Evolutionary conservation across 2,888 invertebrate genomes (phyloP), one percentile per base, ranked within the genome.

Genomic region (Ethmia dodecea): DNA sequence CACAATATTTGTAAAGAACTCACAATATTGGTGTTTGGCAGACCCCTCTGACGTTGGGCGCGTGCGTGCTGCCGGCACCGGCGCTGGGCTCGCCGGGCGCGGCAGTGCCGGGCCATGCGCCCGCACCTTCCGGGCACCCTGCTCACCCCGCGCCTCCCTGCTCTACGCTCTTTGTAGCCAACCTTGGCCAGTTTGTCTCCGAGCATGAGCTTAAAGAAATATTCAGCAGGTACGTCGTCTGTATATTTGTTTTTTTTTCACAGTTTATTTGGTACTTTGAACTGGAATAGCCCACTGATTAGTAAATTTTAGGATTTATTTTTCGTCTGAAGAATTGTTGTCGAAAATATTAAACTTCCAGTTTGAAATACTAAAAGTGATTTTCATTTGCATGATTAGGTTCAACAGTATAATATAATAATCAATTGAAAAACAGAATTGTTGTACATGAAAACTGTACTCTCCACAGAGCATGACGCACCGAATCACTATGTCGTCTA

Each of bases 141-240:
- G 76, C 86, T 51, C 88, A 89, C 59, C 84, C 89, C 35, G 93
- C 94, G 75, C 93, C 94, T 56, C 97, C 97, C 58, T 98, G 97
- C 89, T 97, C 97, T 62, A 99, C 99, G 55, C 92, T 99, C 55
- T 99, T 99, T 88, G 98, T 99, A 72, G 98, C 98, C 69, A 99
- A 99, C 88, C 91, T 99, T 70, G 98, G 98, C 55, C 96, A 96
- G 86, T 97, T 96, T 81, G 97, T 98, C 66, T 97, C 96, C 55
- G 99, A 99, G 87, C 98, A 98, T 74, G 98, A 99, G 86, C 92
- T 99, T 58, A 98, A 98, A 89, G 97, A 98, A 87, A 94, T 99
- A 73, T 98, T 98, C 88, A 94, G 94, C 91, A 97, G 97, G 97
- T 98, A 84, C 88, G n/a, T n/a, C n/a, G n/a, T n/a, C n/a, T n/a